Conservation (phyloP, 2,797 vertebrate genomes). For the Spizella passerina region DNA sequence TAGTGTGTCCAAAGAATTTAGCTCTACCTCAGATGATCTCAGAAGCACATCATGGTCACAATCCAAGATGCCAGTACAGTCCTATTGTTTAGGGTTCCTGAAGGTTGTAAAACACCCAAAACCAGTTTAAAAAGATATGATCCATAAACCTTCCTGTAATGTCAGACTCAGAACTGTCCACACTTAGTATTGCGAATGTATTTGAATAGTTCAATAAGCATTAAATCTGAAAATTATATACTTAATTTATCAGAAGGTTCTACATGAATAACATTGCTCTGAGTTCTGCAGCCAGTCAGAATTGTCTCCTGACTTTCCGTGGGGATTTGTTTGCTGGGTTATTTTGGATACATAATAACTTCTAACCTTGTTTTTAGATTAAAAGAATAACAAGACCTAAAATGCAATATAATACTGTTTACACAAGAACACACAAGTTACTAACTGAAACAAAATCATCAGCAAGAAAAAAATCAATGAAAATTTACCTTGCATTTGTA, state of each 20-base stretch:
- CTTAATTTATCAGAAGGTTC: not conserved
- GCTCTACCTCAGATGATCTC: not conserved
- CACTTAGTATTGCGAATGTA: not conserved
- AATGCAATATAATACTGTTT: not conserved
- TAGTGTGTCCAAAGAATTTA: not conserved
- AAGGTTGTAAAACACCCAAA: not conserved
- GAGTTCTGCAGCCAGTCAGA: not conserved
- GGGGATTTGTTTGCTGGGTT: not conserved
- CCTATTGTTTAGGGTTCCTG: not conserved
- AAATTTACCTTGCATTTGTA: not conserved
- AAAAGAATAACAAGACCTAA: not conserved
- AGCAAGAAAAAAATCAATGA: not conserved
- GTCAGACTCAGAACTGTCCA: not conserved
- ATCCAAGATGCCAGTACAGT: not conserved
- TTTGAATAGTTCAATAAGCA: not conserved
- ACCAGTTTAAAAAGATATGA: fast-evolving
- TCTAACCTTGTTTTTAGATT: not conserved
- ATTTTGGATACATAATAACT: not conserved
- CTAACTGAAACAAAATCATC: not conserved
- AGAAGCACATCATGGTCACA: not conserved
- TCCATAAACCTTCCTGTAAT: not conserved
- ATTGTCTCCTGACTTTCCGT: not conserved
- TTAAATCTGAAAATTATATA: not conserved
- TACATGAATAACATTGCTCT: not conserved
- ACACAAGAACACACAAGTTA: not conserved